Base-by-base conservation (phyloP, 2,797 vertebrate genomes). In the Paedocypris micromegethes region DNA sequence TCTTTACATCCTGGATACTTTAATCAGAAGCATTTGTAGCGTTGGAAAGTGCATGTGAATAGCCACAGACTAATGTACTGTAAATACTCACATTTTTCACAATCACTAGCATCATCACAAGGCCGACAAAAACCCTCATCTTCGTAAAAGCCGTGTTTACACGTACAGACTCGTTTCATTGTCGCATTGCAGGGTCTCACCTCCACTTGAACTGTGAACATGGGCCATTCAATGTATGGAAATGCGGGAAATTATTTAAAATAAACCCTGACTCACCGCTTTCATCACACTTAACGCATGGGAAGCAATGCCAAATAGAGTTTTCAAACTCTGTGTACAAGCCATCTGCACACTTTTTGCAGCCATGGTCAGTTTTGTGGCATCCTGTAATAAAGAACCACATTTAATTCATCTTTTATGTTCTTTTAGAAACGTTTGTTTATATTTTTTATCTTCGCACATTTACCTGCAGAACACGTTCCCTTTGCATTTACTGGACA, bases 261-360 rank as follows among this genome's bases (percentile, higher is more conserved):
- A 23, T 23, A 23, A 44, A n/a, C 2, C 42, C 63, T 66, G 53
- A 81, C 85, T 84, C 73, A 89, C 86, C 0, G 0, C 0, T 0
- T n/a, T 0, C 1, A 67, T 47, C 4, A 74, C 87, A 89, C 0
- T 0, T 0, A 0, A 0, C 0, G 65, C 87, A 90, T 3, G 0
- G 0, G 0, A 0, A 0, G 62, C 87, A 88, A 0, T 0, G 0
- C 0, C 0, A 0, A 0, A 0, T 0, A 0, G 0, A 0, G 69
- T 85, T 84, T 2, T 0, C 0, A 2, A 0, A 0, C 0, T 0
- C 5, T 1, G 41, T 72, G 62, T 0, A 90, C 8, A 2, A 9
- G 0, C 0, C 0, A 0, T 0, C 0, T 0, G 0, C 0, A 75
- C 89, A 89, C 42, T 6, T 38, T 3, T 37, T 5, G 70, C 78